phyloP scores from a whole-genome alignment of 1,140 invertebrate species.

The Hyles euphorbiae region DNA sequence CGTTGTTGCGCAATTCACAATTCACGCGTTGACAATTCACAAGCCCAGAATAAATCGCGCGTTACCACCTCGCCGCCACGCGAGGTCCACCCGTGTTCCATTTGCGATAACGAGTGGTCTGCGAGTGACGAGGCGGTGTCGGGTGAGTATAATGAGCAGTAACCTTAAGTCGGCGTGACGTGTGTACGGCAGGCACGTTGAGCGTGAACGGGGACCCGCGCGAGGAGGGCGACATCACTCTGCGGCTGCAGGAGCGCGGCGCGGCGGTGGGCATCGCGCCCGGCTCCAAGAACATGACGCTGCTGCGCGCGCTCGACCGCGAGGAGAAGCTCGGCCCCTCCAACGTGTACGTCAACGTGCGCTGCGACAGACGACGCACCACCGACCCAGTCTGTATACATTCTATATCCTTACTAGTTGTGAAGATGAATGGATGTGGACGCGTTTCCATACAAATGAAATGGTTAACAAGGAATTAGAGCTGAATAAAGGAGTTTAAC shows the following conservation, averaged over 20 bases:
- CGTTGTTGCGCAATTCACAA: no score
- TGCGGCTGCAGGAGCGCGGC: conserved; percentile 85
- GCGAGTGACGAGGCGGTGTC: no score
- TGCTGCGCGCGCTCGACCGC: conserved; percentile 87
- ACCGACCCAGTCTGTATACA: conserved; percentile 81
- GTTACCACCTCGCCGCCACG: no score
- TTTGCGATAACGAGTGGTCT: no score
- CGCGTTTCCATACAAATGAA: no score
- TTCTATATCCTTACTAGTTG: not conserved
- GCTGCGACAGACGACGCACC: conserved; percentile 86
- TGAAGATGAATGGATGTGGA: no score
- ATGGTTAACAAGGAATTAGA: not conserved
- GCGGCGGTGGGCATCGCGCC: conserved; percentile 85
- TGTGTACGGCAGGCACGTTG: conserved; percentile 75
- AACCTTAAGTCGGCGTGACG: not conserved
- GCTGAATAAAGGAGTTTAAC: not conserved
- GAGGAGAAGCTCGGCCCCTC: conserved; percentile 89
- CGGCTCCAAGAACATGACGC: conserved; percentile 87
- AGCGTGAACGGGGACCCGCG: conserved; percentile 88
- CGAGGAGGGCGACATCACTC: conserved; percentile 81
- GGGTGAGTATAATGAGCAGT: no score
- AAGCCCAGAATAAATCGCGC: no score
- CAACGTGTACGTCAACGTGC: conserved; percentile 89
- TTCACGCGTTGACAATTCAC: no score
- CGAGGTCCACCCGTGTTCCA: no score